Percentiles rank a stretch among this genome's conserved stretches.
Evolutionary conservation across 2,888 invertebrate species (phyloP).

Genomic region (Entomobrya proxima): DNA sequence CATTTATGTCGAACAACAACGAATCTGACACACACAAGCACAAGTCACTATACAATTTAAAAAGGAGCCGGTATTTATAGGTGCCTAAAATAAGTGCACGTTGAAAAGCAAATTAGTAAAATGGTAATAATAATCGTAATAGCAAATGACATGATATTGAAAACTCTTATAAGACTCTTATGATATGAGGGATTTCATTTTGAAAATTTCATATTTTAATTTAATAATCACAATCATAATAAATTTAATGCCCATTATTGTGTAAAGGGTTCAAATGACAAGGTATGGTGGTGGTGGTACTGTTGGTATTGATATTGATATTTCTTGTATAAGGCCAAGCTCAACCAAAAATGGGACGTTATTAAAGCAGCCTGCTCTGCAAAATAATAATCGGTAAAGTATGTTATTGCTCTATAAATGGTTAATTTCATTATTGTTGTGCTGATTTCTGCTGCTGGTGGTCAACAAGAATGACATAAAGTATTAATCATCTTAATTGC

Average conservation of each 20-base stretch:
- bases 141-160: too few relatives aligned
- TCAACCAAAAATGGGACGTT: slow-evolving; percentile 27
- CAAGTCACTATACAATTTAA: too few relatives aligned
- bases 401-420: slow-evolving; percentile 17
- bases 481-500: slow-evolving; percentile 44
- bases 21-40: too few relatives aligned
- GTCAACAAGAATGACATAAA: slow-evolving; percentile 6
- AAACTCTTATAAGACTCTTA: too few relatives aligned
- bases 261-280: not conserved
- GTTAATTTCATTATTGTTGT: slow-evolving; percentile 20
- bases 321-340: slow-evolving; percentile 28
- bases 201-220: not conserved
- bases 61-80: too few relatives aligned
- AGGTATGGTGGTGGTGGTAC: not conserved
- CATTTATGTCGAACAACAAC: too few relatives aligned
- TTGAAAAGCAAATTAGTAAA: not conserved
- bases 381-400: not conserved
- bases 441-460: not conserved
- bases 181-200: not conserved
- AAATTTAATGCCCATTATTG: not conserved
- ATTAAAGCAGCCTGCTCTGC: not conserved
- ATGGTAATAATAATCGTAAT: not conserved
- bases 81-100: too few relatives aligned
- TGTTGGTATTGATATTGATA: not conserved
- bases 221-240: not conserved